A percentile compares a stretch with the other conserved stretches of the same genome.
Conservation (phyloP, 2,888 invertebrate species). For the Lamellibrachia satsuma region DNA sequence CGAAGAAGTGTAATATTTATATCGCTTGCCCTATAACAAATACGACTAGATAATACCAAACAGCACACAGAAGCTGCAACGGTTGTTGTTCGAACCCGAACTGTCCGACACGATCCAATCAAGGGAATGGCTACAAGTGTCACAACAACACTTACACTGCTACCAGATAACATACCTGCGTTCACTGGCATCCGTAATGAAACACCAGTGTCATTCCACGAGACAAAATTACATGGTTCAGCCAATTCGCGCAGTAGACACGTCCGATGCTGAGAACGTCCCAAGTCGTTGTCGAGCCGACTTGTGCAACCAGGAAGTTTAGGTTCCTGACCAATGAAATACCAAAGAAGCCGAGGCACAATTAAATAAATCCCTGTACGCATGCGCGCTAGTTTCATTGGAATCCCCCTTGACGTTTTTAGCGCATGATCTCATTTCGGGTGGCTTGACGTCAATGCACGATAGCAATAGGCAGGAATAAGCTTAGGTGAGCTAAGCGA, state of each 20-base stretch:
- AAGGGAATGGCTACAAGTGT: background rate
- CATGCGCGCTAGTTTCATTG: background rate
- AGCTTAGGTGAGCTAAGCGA: background rate
- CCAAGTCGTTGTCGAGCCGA: background rate
- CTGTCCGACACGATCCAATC: background rate
- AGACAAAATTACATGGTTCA: background rate
- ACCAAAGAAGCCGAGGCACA: background rate
- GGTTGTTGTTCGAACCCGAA: background rate
- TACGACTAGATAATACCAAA: background rate
- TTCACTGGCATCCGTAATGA: background rate
- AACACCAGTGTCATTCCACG: background rate
- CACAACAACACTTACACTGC: background rate
- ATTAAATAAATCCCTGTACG: background rate
- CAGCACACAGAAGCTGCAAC: background rate
- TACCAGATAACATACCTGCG: background rate
- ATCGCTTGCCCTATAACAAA: too few relatives aligned
- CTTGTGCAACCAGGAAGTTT: background rate
- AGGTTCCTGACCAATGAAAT: background rate
- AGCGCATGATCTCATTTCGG: background rate
- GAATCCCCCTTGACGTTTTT: background rate
- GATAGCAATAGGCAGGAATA: background rate
- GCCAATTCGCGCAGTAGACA: background rate
- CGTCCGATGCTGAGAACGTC: background rate
- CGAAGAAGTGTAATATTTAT: too few relatives aligned
- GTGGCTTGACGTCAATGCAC: background rate